Evolutionary conservation across 2,888 invertebrate genomes (phyloP), one percentile per base, ranked within the genome.

Genomic region (Elegia similella): DNA sequence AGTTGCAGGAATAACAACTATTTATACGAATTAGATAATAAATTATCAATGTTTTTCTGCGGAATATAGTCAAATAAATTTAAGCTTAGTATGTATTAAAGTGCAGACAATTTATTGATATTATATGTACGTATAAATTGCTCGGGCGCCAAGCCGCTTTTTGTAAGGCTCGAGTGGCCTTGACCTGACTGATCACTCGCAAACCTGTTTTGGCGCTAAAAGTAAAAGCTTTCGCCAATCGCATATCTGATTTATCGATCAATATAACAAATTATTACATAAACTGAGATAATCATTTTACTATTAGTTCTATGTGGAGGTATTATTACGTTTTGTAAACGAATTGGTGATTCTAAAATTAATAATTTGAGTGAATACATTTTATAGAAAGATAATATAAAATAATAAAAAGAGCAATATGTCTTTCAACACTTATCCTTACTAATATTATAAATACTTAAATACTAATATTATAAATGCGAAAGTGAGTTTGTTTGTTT

Each of bases 221-320:
- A 85, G 83, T 82, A 86, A 86, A 85, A 86, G 83, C 87, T 82
- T 85, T 86, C 82, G 76, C 80, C 82, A 80, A 77, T 78, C 68
- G 72, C 63, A 61, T 68, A 65, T 66, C 65, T 66, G 60, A 59
- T 58, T 63, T 65, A 60, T 63, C 58, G 13, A 50, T 15, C 3
- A 32, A 50, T 50, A 50, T 47, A 47, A 47, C 12, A n/a, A 29
- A 43, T 43, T 15, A n/a, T n/a, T n/a, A n/a, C n/a, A n/a, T n/a
- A n/a, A n/a, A n/a, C n/a, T n/a, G n/a, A n/a, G n/a, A n/a, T n/a
- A n/a, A n/a, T n/a, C n/a, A n/a, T n/a, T n/a, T n/a, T n/a, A n/a
- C n/a, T n/a, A n/a, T n/a, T n/a, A n/a, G n/a, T n/a, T n/a, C n/a
- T n/a, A n/a, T n/a, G n/a, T n/a, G n/a, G n/a, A n/a, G n/a, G n/a